Evolutionary conservation across 1,140 invertebrate species (phyloP), one percentile per base, ranked within the genome.

Genomic region (Stegodyphus dumicola): DNA sequence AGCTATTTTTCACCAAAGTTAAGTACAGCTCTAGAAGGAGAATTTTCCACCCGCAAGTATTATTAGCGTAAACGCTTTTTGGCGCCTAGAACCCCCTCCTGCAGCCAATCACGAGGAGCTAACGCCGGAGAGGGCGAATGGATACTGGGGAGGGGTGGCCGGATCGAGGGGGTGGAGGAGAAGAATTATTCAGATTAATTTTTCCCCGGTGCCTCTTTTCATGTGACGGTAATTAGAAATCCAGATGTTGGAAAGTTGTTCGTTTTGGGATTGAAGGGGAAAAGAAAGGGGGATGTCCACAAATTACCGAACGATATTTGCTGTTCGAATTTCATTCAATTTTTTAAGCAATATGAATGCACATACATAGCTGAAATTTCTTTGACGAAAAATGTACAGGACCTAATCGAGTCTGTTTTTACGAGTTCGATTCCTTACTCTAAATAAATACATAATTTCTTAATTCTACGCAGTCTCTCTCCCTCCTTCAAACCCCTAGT

Each of bases 211-310:
- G 60, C 77, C 64, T 53, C 77, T 78, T 78, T 78, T 53, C 77
- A 78, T 78, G 77, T n/a, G 77, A 78, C 65, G 77, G 77, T 78
- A 78, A 78, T 78, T 78, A 78, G 77, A 78, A 78, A 78, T 78
- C 65, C 77, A 78, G 77, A 78, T 78, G 77, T 60, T 71, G 69
- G 48, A 51, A 71, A 71, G 69, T 71, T 71, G 69, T 71, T 78
- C 76, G 9, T 60, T 60, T 60, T 15, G 56, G 56, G 56, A 60
- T 60, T 60, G 56, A 60, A 60, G 15, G 56, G 56, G 56, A 15
- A 60, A 33, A 33, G 33, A 33, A 33, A 33, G 33, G 33, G 33
- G 33, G 33, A 33, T 33, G 33, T 33, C 33, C 33, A 33, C 33
- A 33, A 33, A 33, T 33, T 33, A 1, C 1, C 33, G 33, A 33